phyloP scores from a whole-genome alignment of 1,140 invertebrate species.

The Aphis gossypii region DNA sequence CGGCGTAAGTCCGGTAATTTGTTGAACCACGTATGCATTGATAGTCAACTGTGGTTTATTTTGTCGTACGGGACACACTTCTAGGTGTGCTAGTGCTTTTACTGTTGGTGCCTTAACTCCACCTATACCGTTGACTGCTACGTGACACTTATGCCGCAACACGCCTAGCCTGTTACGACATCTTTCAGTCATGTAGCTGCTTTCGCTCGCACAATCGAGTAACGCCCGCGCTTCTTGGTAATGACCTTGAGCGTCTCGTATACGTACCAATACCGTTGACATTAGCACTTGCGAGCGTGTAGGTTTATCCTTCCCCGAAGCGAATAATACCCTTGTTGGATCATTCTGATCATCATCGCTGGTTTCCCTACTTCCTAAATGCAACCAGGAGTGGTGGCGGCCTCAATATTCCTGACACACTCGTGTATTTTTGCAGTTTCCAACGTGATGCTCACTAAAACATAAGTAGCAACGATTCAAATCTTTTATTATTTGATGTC shows the following conservation, averaged over 20 bases:
- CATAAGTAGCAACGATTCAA: background rate
- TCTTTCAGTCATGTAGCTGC: background rate
- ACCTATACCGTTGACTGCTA: background rate
- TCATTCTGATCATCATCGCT: too few relatives aligned
- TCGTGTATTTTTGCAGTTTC: too few relatives aligned
- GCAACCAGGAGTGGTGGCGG: too few relatives aligned
- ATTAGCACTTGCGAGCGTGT: too few relatives aligned
- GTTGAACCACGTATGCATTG: background rate
- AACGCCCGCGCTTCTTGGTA: background rate
- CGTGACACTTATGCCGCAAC: background rate
- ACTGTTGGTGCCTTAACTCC: background rate
- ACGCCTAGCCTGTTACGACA: background rate
- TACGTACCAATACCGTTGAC: too few relatives aligned
- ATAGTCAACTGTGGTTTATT: background rate
- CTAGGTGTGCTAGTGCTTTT: background rate
- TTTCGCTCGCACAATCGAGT: too few relatives aligned
- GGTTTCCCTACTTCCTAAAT: too few relatives aligned
- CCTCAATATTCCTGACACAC: too few relatives aligned
- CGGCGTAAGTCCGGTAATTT: background rate
- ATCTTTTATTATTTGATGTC: too few relatives aligned
- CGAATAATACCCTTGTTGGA: too few relatives aligned
- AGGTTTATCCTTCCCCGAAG: too few relatives aligned
- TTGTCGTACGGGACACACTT: background rate
- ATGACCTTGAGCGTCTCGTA: background rate
- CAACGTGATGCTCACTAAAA: too few relatives aligned